A percentile compares a stretch with the other conserved stretches of the same genome.
Evolutionary conservation across 2,113 vertebrate genomes (phyloP).

Genomic region (Lepus timidus): DNA sequence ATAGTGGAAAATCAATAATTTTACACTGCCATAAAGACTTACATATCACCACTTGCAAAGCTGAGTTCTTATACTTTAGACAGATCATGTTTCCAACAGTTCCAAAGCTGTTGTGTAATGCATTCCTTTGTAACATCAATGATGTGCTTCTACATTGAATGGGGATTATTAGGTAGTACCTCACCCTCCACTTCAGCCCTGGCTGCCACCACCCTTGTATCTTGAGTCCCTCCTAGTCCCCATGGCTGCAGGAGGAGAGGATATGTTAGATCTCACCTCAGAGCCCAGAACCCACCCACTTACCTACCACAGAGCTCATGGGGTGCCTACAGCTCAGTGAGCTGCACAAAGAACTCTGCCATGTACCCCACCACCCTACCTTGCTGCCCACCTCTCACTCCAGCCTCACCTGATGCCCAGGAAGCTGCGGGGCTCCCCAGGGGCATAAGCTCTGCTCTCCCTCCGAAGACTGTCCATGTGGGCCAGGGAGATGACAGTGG

Average conservation of each 20-base stretch:
- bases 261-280: not conserved
- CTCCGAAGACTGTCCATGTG: conserved; percentile 91
- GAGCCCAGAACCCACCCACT: not conserved
- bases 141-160: not conserved
- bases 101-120: conserved; percentile 3
- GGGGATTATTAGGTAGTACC: not conserved
- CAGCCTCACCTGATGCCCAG: conserved; percentile 89
- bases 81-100: conserved; percentile 21
- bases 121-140: not conserved
- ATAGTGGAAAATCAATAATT: not conserved
- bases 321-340: not conserved
- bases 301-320: not conserved
- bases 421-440: conserved; percentile 86
- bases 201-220: not conserved
- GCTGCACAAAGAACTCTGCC: not conserved
- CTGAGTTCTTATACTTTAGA: conserved; percentile 20
- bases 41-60: not conserved
- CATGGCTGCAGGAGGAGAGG: not conserved
- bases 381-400: not conserved
- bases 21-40: conserved; percentile 33
- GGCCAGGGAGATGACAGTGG: conserved; percentile 90
- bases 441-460: conserved; percentile 85
- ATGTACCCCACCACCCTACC: not conserved
- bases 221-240: not conserved
- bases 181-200: not conserved